Evolutionary conservation across 2,113 vertebrate genomes (phyloP).

Genomic region (Burhinus oedicnemus): DNA sequence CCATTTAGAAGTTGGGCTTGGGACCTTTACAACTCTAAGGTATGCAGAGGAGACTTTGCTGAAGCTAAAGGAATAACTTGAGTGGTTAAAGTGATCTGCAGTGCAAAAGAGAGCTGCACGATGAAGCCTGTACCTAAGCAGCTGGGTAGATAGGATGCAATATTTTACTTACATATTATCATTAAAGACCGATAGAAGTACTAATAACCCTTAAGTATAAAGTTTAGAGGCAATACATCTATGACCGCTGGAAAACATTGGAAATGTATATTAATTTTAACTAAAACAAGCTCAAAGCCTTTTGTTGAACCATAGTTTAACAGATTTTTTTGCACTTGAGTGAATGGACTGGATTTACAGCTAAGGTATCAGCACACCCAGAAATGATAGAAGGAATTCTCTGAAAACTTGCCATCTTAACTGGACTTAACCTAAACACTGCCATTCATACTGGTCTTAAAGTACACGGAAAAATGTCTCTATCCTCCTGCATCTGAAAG

Average conservation of each 20-base stretch:
- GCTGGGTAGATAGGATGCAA: neutral
- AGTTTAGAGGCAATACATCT: neutral
- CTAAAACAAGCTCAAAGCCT: neutral
- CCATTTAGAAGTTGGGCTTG: neutral
- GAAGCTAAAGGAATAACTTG: neutral
- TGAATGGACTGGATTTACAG: neutral
- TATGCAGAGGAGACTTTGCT: neutral
- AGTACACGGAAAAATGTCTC: neutral
- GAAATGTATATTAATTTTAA: neutral
- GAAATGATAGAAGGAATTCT: neutral
- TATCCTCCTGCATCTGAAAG: neutral
- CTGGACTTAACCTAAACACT: neutral
- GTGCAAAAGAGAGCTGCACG: neutral
- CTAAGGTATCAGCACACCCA: neutral
- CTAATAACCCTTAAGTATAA: neutral
- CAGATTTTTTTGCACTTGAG: neutral
- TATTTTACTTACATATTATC: neutral
- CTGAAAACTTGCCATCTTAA: neutral
- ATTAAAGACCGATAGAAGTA: neutral
- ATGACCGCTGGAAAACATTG: neutral
- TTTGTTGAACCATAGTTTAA: neutral
- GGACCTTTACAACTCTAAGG: neutral
- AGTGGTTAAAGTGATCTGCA: neutral
- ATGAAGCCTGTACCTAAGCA: neutral
- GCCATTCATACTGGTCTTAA: neutral